Conservation (phyloP, 2,888 invertebrate species). For the Morpho achilles region DNA sequence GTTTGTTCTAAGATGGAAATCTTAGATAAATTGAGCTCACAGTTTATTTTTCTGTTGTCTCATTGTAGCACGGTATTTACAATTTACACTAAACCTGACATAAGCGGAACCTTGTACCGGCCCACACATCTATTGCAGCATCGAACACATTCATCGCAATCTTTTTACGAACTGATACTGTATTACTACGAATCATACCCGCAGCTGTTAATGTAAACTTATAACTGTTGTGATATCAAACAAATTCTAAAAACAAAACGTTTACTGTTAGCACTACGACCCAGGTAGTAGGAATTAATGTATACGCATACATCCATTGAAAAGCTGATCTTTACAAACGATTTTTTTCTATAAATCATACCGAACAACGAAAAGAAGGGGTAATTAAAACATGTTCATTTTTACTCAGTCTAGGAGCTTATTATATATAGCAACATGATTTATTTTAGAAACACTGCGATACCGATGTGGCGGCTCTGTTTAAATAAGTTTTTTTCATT, state of each 20-base stretch:
- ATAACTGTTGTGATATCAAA: conserved; percentile 27
- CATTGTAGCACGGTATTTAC: background rate
- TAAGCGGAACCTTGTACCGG: conserved; percentile 4
- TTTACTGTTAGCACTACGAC: conserved; percentile 4
- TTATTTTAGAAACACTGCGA: too few species aligned
- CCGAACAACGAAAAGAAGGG: too few species aligned
- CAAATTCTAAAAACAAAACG: conserved; percentile 30
- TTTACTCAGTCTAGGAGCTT: too few species aligned
- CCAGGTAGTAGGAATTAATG: conserved; percentile 11
- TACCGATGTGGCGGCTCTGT: too few species aligned
- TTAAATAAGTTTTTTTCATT: too few species aligned
- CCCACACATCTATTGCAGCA: conserved; percentile 18
- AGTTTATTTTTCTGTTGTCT: background rate
- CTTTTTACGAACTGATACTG: conserved; percentile 29
- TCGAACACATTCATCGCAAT: conserved; percentile 17
- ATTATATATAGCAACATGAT: too few species aligned
- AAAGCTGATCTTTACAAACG: conserved; percentile 3
- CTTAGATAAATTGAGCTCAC: too few species aligned
- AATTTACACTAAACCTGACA: background rate
- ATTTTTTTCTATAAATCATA: too few species aligned
- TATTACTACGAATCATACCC: conserved; percentile 32
- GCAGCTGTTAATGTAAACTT: conserved; percentile 30
- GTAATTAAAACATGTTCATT: too few species aligned
- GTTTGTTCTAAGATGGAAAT: too few species aligned
- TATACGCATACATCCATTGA: background rate